Percentiles rank a stretch among this genome's conserved stretches.
Conservation (phyloP, 2,113 vertebrate genomes). For the Rhinopomastus cyanomelas region DNA sequence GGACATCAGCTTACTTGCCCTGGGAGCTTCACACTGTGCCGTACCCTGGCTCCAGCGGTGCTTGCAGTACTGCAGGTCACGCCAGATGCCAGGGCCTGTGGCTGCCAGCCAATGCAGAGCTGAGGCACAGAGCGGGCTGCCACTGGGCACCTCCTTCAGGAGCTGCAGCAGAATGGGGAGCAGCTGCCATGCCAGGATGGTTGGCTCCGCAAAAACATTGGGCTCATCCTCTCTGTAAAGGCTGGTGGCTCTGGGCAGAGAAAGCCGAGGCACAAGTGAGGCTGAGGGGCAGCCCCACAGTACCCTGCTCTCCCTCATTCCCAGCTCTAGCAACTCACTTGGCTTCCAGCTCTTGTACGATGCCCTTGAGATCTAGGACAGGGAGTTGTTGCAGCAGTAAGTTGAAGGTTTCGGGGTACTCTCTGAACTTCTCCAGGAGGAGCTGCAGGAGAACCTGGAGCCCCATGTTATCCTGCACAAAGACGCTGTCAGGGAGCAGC, state of each 20-base stretch:
- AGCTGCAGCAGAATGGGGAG: constrained; percentile 76
- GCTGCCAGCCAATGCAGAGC: constrained; percentile 74
- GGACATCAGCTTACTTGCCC: neutral
- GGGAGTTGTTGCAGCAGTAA: constrained; percentile 80
- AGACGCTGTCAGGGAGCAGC: neutral
- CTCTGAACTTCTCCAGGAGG: constrained; percentile 73
- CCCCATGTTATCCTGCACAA: constrained; percentile 79
- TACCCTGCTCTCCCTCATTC: accelerated
- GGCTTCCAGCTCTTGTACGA: constrained; percentile 68
- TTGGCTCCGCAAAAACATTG: constrained; percentile 84
- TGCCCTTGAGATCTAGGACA: constrained; percentile 61
- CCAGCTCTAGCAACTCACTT: constrained; percentile 64
- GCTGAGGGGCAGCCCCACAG: accelerated
- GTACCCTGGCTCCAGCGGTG: constrained; percentile 72
- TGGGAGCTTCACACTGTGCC: accelerated
- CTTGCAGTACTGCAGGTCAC: constrained; percentile 68
- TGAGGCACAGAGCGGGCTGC: constrained; percentile 14
- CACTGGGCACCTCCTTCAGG: constrained; percentile 33
- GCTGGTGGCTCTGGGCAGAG: constrained; percentile 65
- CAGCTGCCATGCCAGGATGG: constrained; percentile 72
- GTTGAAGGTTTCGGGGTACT: constrained; percentile 67
- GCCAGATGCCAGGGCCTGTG: constrained; percentile 26
- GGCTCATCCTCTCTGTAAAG: constrained; percentile 87
- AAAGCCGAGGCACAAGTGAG: neutral
- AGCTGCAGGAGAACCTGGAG: constrained; percentile 76